phyloP scores from a whole-genome alignment of 2,113 vertebrate species.

The Alethe diademata region DNA sequence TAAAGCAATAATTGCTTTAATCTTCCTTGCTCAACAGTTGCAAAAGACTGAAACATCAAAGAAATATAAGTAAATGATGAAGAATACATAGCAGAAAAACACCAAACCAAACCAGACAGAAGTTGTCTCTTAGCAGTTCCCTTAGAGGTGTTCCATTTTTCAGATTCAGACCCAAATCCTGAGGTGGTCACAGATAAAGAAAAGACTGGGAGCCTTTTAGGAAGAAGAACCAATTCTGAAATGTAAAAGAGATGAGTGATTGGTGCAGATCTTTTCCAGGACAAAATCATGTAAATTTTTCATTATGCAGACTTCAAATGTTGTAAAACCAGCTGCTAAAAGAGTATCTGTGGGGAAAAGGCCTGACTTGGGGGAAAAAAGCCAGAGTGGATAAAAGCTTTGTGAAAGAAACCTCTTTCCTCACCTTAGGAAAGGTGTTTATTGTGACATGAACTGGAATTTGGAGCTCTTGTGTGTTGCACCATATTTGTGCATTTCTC shows the following conservation, averaged over 20 bases:
- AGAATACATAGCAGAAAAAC: neutral
- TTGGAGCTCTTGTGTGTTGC: neutral
- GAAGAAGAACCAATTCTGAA: neutral
- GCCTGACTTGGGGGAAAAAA: neutral
- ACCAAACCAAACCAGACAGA: neutral
- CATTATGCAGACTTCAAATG: neutral
- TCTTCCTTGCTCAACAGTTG: neutral
- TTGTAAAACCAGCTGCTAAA: neutral
- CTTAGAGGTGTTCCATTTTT: neutral
- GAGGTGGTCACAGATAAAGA: neutral
- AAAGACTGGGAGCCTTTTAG: neutral
- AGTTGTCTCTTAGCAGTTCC: neutral
- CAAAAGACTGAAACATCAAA: constrained; percentile 22
- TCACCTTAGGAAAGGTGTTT: neutral
- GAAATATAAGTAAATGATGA: neutral
- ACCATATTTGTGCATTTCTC: neutral
- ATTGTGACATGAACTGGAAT: neutral
- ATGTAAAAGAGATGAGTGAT: neutral
- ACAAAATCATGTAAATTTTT: neutral
- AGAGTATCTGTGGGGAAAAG: neutral
- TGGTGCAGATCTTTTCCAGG: neutral
- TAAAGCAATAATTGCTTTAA: neutral
- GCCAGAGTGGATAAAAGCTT: neutral
- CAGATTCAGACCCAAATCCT: neutral
- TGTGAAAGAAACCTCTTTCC: neutral